phyloP scores from a whole-genome alignment of 1,140 invertebrate species.

The Episyrphus balteatus region DNA sequence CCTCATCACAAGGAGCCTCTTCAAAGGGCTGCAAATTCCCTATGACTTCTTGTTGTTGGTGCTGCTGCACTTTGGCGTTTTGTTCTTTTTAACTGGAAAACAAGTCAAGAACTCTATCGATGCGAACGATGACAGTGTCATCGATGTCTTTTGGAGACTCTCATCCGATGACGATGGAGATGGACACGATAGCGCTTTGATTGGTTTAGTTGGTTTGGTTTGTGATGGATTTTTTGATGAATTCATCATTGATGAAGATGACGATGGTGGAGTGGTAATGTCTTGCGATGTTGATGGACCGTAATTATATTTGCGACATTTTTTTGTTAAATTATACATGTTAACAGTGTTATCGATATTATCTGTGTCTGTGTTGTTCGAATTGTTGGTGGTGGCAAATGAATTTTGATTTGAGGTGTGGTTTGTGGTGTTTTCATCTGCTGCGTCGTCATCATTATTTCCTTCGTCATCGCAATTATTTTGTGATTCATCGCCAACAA shows the following conservation, averaged over 20 bases:
- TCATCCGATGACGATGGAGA: conserved; percentile 24
- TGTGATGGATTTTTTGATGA: too few species aligned
- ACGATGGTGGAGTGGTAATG: background rate
- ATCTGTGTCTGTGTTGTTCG: too few species aligned
- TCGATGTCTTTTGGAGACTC: conserved; percentile 27
- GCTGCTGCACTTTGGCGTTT: conserved; percentile 15
- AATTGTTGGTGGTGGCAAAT: conserved; percentile 9
- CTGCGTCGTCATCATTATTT: conserved; percentile 8
- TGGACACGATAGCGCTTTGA: too few species aligned
- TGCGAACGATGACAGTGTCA: conserved; percentile 5
- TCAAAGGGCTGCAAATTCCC: background rate
- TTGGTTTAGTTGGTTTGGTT: too few species aligned
- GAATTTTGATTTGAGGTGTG: background rate
- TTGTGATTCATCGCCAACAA: conserved; percentile 16
- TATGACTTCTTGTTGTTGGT: conserved; percentile 14
- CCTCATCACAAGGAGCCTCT: too few species aligned
- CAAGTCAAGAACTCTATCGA: conserved; percentile 34
- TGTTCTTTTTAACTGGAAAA: conserved; percentile 29
- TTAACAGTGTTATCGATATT: conserved; percentile 30
- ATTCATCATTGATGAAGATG: too few species aligned
- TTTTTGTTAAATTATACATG: conserved; percentile 33
- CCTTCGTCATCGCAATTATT: conserved; percentile 19
- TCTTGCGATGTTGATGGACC: conserved; percentile 3
- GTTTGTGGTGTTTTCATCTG: conserved; percentile 3
- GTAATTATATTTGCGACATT: conserved; percentile 34